phyloP scores from a whole-genome alignment of 2,113 vertebrate species.

The Cochlearius cochlearius region DNA sequence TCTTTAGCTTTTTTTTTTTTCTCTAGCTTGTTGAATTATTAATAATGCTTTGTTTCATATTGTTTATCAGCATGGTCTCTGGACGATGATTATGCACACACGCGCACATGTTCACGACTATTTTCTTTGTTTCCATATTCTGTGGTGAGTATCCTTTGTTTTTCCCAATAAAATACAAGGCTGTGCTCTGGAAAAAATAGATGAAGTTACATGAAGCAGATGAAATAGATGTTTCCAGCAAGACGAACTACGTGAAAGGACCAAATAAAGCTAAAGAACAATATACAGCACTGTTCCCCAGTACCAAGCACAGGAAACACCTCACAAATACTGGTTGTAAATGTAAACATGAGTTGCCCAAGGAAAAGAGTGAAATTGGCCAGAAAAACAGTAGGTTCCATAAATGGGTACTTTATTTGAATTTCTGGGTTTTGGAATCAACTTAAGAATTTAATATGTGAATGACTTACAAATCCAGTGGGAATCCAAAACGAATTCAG shows the following conservation, averaged over 20 bases:
- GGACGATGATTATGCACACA: neutral
- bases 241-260: neutral
- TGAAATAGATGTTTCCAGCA: neutral
- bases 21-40: slow-evolving; percentile 36
- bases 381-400: neutral
- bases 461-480: slow-evolving; percentile 1
- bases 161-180: neutral
- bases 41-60: slow-evolving; percentile 50
- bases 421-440: slow-evolving; percentile 14
- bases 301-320: neutral
- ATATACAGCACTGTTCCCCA: neutral
- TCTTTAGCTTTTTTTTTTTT: neutral
- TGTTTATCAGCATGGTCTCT: slow-evolving; percentile 31
- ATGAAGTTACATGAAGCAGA: neutral
- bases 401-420: neutral
- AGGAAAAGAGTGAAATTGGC: neutral
- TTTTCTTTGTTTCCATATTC: slow-evolving; percentile 18
- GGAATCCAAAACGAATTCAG: neutral
- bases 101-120: neutral
- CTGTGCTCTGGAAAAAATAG: neutral
- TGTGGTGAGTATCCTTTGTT: neutral
- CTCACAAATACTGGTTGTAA: neutral
- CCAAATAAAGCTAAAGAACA: neutral
- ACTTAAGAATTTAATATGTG: neutral
- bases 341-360: neutral